A percentile compares a stretch with the other conserved stretches of the same genome.
phyloP scores from a whole-genome alignment of 2,888 invertebrate genomes.

The Creontiades dilutus region DNA sequence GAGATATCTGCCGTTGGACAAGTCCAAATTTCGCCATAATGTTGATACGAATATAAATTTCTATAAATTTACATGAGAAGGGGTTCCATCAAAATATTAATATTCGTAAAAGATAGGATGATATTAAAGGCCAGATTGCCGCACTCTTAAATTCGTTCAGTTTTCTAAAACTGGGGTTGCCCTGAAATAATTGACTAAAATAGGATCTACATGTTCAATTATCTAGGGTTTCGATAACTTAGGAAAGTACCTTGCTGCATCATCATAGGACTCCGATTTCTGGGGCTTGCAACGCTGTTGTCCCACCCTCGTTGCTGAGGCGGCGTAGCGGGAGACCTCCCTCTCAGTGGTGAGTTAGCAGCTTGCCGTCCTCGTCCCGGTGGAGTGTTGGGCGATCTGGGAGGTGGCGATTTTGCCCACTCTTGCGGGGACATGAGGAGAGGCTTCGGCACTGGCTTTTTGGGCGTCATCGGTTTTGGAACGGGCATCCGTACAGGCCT shows the following conservation, averaged over 20 bases:
- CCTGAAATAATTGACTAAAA: no score
- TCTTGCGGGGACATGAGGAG: constrained; percentile 54
- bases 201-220: no score
- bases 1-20: no score
- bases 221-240: no score
- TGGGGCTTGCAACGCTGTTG: constrained; percentile 17
- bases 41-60: no score
- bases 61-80: no score
- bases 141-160: no score
- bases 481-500: constrained; percentile 7
- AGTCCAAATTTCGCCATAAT: no score
- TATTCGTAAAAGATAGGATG: no score
- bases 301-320: constrained; percentile 19
- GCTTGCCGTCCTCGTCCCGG: neutral
- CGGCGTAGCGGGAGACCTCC: constrained; percentile 49
- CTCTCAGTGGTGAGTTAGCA: neutral
- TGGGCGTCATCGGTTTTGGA: constrained; percentile 38
- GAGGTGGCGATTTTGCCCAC: constrained; percentile 43
- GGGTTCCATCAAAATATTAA: no score
- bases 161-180: no score
- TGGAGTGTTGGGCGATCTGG: neutral
- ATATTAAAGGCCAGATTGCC: no score
- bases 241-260: neutral
- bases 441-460: constrained; percentile 51
- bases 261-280: neutral